phyloP scores from a whole-genome alignment of 1,140 invertebrate species.

The Andricus grossulariae region DNA sequence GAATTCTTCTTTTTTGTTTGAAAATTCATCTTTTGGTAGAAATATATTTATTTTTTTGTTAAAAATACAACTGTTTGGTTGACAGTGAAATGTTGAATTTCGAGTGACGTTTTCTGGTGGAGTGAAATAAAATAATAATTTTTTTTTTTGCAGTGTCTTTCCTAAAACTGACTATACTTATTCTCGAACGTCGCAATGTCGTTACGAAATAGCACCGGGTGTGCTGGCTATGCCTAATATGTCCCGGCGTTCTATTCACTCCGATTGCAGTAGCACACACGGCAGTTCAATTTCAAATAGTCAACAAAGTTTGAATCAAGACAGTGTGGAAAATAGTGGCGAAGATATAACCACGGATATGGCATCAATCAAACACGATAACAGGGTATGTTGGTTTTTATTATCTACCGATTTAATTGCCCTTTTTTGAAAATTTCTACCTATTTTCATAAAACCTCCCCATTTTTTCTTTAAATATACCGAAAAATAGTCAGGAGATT shows the following conservation, averaged over 20 bases:
- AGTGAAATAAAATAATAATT: background rate
- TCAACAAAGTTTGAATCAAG: slow-evolving; percentile 55
- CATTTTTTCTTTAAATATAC: no score
- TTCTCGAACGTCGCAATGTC: slow-evolving; percentile 83
- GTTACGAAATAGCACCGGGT: slow-evolving; percentile 85
- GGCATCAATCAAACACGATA: slow-evolving; percentile 39
- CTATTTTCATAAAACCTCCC: no score
- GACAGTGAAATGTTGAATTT: no score
- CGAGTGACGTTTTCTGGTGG: no score
- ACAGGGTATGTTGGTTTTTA: slow-evolving; percentile 45
- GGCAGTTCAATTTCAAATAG: slow-evolving; percentile 57
- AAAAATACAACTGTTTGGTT: no score
- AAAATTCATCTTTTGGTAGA: no score
- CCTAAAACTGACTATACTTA: slow-evolving; percentile 91
- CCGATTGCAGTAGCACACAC: slow-evolving; percentile 56
- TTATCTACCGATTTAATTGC: background rate
- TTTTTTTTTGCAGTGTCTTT: slow-evolving; percentile 76
- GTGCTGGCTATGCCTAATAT: slow-evolving; percentile 88
- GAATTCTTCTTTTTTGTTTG: no score
- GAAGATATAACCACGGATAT: slow-evolving; percentile 39
- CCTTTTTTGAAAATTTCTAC: no score
- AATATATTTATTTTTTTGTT: no score
- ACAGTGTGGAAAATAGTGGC: slow-evolving; percentile 38
- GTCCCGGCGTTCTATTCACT: slow-evolving; percentile 81
- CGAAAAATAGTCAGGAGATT: no score